Evolutionary conservation across 2,797 vertebrate species (phyloP).

Genomic region (Peromyscus nudipes): DNA sequence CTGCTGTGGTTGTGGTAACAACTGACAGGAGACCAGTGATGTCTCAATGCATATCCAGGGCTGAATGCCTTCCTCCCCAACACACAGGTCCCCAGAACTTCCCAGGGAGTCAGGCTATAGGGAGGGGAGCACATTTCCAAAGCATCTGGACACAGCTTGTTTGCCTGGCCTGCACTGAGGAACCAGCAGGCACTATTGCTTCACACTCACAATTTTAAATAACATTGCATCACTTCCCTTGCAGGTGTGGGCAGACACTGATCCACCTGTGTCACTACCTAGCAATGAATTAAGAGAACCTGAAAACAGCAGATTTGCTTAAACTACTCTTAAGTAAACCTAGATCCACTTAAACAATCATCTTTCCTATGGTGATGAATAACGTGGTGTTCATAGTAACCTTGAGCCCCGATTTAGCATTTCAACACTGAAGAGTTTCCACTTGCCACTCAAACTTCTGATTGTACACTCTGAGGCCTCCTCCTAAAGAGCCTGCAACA

Average conservation of each 20-base stretch:
- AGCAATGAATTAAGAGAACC: slow-evolving; percentile 56
- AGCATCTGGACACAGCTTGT: background rate
- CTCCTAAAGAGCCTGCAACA: background rate
- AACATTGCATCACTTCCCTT: slow-evolving; percentile 39
- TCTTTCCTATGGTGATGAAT: slow-evolving; percentile 61
- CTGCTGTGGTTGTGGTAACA: background rate
- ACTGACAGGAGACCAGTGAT: background rate
- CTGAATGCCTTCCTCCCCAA: background rate
- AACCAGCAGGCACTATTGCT: background rate
- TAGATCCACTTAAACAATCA: slow-evolving; percentile 34
- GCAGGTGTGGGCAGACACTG: slow-evolving; percentile 64
- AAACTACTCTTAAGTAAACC: slow-evolving; percentile 49
- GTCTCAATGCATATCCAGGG: background rate
- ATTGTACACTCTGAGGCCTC: background rate
- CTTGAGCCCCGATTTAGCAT: background rate
- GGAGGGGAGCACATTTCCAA: background rate
- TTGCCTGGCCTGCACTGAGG: background rate
- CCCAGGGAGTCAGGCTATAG: background rate
- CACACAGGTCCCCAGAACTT: background rate
- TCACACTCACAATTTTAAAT: slow-evolving; percentile 62
- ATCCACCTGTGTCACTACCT: slow-evolving; percentile 2
- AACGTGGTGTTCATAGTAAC: background rate
- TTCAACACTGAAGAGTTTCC: background rate
- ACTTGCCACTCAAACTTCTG: background rate
- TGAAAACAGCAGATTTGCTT: slow-evolving; percentile 68